Evolutionary conservation across 2,888 invertebrate genomes (phyloP).

Genomic region (Erannis defoliaria): DNA sequence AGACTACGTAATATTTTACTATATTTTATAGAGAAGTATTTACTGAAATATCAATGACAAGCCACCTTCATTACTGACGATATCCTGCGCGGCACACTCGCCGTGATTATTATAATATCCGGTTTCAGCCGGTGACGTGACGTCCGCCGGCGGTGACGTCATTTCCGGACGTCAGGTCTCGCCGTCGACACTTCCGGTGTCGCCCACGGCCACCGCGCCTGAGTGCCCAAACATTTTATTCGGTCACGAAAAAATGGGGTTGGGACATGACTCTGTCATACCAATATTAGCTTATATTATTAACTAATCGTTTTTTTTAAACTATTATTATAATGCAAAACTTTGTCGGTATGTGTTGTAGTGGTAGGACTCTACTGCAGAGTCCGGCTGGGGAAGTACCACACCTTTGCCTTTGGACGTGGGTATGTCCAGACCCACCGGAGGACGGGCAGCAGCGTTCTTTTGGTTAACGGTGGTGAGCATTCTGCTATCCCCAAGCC

Average conservation of each 20-base stretch:
- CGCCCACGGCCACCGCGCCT: constrained; percentile 8
- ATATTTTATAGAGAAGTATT: not conserved
- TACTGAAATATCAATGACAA: constrained; percentile 15
- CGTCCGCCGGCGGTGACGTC: constrained; percentile 61
- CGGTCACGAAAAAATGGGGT: not conserved
- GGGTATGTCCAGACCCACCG: too few species aligned
- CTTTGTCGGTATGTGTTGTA: too few species aligned
- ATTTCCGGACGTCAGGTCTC: constrained; percentile 69
- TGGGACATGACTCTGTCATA: not conserved
- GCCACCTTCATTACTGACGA: constrained; percentile 11
- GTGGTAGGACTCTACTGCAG: too few species aligned
- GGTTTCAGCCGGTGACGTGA: constrained; percentile 52
- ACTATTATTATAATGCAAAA: too few species aligned
- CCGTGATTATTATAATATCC: constrained; percentile 52
- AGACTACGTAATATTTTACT: too few species aligned
- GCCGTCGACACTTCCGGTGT: constrained; percentile 60
- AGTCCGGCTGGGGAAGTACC: too few species aligned
- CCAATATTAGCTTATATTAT: too few species aligned
- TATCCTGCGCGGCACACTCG: constrained; percentile 24
- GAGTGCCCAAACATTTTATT: constrained; percentile 34
- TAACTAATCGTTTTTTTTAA: too few species aligned
- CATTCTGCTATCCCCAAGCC: too few species aligned
- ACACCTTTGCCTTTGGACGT: too few species aligned
- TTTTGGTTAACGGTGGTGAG: too few species aligned
- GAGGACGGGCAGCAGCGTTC: too few species aligned